A percentile compares a stretch with the other conserved stretches of the same genome.
phyloP scores from a whole-genome alignment of 2,888 invertebrate genomes.

The Caenorhabditis sinica region DNA sequence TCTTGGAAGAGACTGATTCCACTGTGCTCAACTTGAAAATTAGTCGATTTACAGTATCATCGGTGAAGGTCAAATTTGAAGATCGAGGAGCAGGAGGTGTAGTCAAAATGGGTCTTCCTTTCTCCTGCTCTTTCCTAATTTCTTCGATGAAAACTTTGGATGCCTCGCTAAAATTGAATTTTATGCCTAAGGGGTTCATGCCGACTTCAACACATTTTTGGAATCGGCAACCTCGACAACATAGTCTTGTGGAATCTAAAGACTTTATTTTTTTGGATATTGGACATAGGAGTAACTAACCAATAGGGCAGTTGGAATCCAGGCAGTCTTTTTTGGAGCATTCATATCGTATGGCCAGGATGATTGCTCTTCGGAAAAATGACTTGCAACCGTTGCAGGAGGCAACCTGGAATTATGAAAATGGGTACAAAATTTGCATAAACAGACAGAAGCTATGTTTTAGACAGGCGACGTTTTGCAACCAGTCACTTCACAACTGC shows the following conservation, averaged over 20 bases:
- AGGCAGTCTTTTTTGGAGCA: slow-evolving; percentile 37
- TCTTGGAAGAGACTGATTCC: slow-evolving; percentile 50
- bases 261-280: too few relatives aligned
- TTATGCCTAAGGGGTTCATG: slow-evolving; percentile 30
- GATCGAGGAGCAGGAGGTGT: too few relatives aligned
- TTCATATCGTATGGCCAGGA: slow-evolving; percentile 10
- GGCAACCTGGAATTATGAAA: slow-evolving; percentile 37
- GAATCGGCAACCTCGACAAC: slow-evolving; percentile 55
- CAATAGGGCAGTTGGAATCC: neutral
- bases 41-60: slow-evolving; percentile 9
- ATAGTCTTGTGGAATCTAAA: slow-evolving; percentile 19
- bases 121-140: slow-evolving; percentile 20
- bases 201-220: slow-evolving; percentile 41
- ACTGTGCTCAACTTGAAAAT: slow-evolving; percentile 54
- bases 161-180: neutral
- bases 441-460: too few relatives aligned
- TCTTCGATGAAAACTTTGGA: neutral
- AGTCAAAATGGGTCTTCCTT: neutral
- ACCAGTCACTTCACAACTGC: too few relatives aligned
- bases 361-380: slow-evolving; percentile 38
- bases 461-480: too few relatives aligned
- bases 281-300: too few relatives aligned
- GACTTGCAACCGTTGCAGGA: slow-evolving; percentile 67
- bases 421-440: too few relatives aligned
- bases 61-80: neutral